These are phyloP conservation scores for Macrosteles quadrilineatus DNA, from an alignment of 1,140 invertebrate species.

Conservation along the genomic window DNA sequence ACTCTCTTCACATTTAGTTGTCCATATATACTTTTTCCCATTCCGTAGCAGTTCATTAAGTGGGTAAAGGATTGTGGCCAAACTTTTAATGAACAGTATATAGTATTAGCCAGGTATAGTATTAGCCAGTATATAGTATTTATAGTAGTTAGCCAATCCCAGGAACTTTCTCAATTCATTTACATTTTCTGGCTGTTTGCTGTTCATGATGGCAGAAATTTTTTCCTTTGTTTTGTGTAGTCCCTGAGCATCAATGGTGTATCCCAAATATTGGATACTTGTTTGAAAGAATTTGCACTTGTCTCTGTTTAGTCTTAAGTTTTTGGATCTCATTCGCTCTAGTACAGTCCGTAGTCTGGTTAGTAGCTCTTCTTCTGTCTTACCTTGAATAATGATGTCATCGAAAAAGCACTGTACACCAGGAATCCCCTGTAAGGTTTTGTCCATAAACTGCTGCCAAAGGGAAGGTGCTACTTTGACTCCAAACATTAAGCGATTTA, in stretches of 20 bases:
- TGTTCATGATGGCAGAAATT: conserved; percentile 41
- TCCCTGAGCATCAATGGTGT: conserved; percentile 38
- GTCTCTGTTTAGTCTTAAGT: conserved; percentile 30
- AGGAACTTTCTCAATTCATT: conserved; percentile 44
- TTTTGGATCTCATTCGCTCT: not conserved
- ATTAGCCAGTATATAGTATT: too few species aligned
- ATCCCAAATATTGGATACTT: conserved; percentile 40
- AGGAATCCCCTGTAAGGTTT: conserved; percentile 3
- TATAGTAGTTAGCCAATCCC: conserved; percentile 47
- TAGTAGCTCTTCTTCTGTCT: not conserved
- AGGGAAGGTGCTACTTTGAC: conserved; percentile 41
- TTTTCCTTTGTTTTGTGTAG: conserved; percentile 37
- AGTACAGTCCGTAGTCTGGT: not conserved
- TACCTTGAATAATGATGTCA: conserved; percentile 32
- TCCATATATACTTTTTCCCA: not conserved
- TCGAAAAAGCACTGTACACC: too few species aligned
- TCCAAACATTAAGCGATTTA: conserved; percentile 46
- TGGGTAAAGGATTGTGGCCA: conserved; percentile 30
- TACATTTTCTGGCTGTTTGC: conserved; percentile 29
- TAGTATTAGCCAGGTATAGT: too few species aligned
- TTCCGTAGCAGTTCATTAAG: conserved; percentile 34
- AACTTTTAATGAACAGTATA: conserved; percentile 44
- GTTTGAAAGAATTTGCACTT: conserved; percentile 31
- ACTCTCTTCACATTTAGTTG: conserved; percentile 35
- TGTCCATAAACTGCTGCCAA: conserved; percentile 46